Conservation (phyloP, 2,113 vertebrate genomes). For the Globicephala melas region DNA sequence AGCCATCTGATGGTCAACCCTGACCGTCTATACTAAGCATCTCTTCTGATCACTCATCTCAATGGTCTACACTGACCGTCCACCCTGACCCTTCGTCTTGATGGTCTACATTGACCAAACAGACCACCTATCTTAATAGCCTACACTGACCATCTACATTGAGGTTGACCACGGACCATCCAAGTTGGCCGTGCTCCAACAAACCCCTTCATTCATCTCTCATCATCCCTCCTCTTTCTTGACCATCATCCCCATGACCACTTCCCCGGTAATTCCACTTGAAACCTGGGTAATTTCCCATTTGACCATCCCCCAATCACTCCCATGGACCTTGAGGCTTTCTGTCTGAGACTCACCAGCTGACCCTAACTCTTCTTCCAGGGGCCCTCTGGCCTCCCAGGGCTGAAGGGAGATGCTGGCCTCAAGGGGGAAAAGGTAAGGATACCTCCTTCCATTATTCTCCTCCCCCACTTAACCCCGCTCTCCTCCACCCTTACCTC, state of each 20-base stretch:
- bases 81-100: neutral
- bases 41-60: neutral
- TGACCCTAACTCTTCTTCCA: slow-evolving; percentile 59
- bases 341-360: neutral
- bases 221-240: neutral
- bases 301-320: too few species aligned
- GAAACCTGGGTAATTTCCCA: neutral
- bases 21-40: fast-evolving
- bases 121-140: neutral
- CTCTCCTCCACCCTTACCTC: neutral
- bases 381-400: slow-evolving; percentile 92
- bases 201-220: neutral
- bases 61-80: neutral
- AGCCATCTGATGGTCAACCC: neutral
- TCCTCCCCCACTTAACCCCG: too few species aligned
- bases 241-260: too few species aligned
- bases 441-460: fast-evolving
- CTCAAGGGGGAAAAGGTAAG: slow-evolving; percentile 92
- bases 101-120: neutral
- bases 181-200: neutral
- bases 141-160: neutral
- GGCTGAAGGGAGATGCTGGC: slow-evolving; percentile 92
- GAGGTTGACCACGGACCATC: neutral
- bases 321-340: neutral
- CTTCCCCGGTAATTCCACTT: neutral